These are phyloP conservation scores for Sigmodon hispidus DNA, from an alignment of 2,113 vertebrate genomes.

Conservation along the genomic window DNA sequence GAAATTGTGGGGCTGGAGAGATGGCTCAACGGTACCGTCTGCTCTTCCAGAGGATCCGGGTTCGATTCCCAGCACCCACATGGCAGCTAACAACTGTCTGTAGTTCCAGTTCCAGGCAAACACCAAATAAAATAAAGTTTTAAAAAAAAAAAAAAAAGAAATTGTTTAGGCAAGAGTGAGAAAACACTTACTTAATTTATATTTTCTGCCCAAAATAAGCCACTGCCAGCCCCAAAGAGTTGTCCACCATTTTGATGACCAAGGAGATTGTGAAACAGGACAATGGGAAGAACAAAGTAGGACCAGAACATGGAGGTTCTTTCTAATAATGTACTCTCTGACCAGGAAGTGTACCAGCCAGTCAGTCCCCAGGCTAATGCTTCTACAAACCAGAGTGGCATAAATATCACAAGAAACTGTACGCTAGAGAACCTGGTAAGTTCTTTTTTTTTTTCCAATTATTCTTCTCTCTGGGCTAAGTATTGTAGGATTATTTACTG, in stretches of 20 bases:
- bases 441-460: not conserved
- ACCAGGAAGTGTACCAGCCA: not conserved
- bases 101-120: no score
- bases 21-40: no score
- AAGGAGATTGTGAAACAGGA: not conserved
- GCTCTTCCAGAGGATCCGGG: no score
- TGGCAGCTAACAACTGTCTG: no score
- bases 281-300: not conserved
- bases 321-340: slow-evolving; percentile 4
- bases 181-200: not conserved
- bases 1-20: no score
- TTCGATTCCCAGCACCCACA: no score
- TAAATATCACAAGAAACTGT: not conserved
- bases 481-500: no score
- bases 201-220: not conserved
- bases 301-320: not conserved
- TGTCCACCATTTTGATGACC: not conserved
- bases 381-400: not conserved
- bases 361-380: not conserved
- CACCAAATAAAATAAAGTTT: no score
- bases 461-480: not conserved
- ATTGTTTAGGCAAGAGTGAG: not conserved
- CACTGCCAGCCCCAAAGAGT: not conserved
- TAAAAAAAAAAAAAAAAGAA: no score
- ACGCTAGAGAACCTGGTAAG: not conserved